A percentile compares a stretch with the other conserved stretches of the same genome.
Evolutionary conservation across 2,113 vertebrate genomes (phyloP).

Genomic region (Cryptoleucopteryx plumbea): DNA sequence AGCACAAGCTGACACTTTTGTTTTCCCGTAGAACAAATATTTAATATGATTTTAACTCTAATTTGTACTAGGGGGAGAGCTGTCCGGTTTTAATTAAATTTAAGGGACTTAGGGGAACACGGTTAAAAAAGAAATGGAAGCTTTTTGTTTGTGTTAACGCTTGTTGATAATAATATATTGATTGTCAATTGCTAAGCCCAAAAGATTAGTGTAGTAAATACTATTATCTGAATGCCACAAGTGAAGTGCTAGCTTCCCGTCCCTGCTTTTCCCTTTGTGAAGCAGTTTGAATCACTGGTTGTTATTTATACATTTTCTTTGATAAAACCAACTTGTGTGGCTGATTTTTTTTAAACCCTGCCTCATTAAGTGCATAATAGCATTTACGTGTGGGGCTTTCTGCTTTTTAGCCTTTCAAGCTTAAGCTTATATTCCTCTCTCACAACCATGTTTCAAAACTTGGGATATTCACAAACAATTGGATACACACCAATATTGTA

Average conservation of each 20-base stretch:
- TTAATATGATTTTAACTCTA: constrained; percentile 64
- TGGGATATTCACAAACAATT: constrained; percentile 69
- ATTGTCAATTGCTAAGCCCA: constrained; percentile 61
- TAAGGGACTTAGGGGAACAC: constrained; percentile 38
- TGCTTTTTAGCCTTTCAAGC: constrained; percentile 58
- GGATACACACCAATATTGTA: constrained; percentile 60
- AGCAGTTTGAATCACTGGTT: constrained; percentile 64
- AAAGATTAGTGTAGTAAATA: constrained; percentile 71
- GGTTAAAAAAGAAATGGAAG: constrained; percentile 54
- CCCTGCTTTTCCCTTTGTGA: constrained; percentile 66
- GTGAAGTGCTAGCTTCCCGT: constrained; percentile 72
- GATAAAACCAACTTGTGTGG: constrained; percentile 70
- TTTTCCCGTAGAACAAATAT: constrained; percentile 42
- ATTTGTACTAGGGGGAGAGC: constrained; percentile 28
- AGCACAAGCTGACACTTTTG: constrained; percentile 60
- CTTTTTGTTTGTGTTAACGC: constrained; percentile 61
- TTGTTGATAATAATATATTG: constrained; percentile 62
- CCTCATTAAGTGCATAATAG: constrained; percentile 68
- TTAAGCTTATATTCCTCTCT: constrained; percentile 64
- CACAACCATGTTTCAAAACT: constrained; percentile 60
- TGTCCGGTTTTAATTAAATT: constrained; percentile 63
- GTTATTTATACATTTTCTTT: constrained; percentile 76
- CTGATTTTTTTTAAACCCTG: constrained; percentile 64
- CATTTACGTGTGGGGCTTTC: constrained; percentile 64
- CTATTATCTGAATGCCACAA: constrained; percentile 61